A percentile compares a stretch with the other conserved stretches of the same genome.
These are phyloP conservation scores for Lagorchestes hirsutus DNA, from an alignment of 2,797 vertebrate species.

Conservation along the genomic window DNA sequence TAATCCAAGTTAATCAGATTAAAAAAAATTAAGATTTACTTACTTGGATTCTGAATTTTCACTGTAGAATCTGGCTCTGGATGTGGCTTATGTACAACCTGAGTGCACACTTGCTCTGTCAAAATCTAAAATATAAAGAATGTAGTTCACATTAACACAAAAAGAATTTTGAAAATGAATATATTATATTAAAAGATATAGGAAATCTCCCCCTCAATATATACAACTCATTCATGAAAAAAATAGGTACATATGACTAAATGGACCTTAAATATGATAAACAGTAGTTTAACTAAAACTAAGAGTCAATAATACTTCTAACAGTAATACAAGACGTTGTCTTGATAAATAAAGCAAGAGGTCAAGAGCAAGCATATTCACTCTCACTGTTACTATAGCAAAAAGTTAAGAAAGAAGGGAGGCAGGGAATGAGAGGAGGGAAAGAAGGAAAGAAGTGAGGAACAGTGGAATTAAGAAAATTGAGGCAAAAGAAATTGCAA, in stretches of 20 bases:
- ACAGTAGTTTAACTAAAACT: neutral
- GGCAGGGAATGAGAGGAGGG: neutral
- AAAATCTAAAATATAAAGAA: conserved; percentile 91
- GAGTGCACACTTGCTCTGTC: conserved; percentile 99
- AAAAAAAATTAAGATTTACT: conserved; percentile 80
- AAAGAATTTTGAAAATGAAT: conserved; percentile 25
- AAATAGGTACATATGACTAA: neutral
- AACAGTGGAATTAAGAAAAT: neutral
- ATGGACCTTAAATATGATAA: neutral
- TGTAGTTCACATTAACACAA: conserved; percentile 62
- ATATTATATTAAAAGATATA: neutral
- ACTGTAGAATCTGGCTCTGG: conserved; percentile 98
- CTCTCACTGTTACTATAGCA: neutral
- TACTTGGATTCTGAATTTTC: conserved; percentile 99
- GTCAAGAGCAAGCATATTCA: neutral
- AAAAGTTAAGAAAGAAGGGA: neutral
- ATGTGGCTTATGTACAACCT: conserved; percentile 99
- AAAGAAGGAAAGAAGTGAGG: neutral
- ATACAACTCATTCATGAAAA: neutral
- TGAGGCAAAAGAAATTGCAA: neutral
- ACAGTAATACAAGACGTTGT: neutral
- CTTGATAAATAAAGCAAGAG: neutral
- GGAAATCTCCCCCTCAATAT: neutral
- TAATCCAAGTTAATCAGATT: neutral
- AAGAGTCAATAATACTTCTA: neutral